Conservation (phyloP, 2,888 invertebrate species). For the Nesidiocoris tenuis region DNA sequence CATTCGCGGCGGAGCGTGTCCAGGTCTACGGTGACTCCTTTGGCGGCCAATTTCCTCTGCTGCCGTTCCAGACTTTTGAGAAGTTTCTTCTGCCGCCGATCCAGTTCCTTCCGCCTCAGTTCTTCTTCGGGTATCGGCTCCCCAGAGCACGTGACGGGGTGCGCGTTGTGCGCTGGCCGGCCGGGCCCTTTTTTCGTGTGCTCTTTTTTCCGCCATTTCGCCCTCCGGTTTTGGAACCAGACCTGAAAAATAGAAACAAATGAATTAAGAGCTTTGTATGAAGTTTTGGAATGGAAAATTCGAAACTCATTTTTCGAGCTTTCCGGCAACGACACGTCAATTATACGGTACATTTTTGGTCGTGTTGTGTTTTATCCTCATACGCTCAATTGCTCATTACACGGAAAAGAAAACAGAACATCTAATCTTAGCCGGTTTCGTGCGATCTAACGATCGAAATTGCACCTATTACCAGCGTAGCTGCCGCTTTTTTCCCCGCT, state of each 20-base stretch:
- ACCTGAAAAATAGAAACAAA: conserved; percentile 73
- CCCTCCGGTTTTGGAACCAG: conserved; percentile 99
- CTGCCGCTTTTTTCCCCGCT: not conserved
- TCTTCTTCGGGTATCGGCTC: conserved; percentile 94
- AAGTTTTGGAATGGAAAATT: no score
- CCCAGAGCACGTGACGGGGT: conserved; percentile 95
- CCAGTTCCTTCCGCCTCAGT: conserved; percentile 79
- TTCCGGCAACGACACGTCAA: not conserved
- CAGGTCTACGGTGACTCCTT: conserved; percentile 85
- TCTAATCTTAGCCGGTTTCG: not conserved
- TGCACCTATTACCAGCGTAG: not conserved
- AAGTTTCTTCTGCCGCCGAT: conserved; percentile 85
- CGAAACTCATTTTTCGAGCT: not conserved
- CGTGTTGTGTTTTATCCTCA: no score
- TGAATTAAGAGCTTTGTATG: not conserved
- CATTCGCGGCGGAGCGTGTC: conserved; percentile 83
- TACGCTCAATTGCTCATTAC: not conserved
- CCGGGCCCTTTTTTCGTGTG: conserved; percentile 98
- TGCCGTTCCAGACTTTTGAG: conserved; percentile 88
- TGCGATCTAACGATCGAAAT: not conserved
- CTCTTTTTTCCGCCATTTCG: conserved; percentile 99
- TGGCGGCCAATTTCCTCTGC: conserved; percentile 86
- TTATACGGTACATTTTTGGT: no score
- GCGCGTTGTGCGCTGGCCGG: conserved; percentile 96
- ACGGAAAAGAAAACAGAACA: not conserved